Base-by-base conservation (phyloP, 2,797 vertebrate genomes). In the Orestias chungarensis region DNA sequence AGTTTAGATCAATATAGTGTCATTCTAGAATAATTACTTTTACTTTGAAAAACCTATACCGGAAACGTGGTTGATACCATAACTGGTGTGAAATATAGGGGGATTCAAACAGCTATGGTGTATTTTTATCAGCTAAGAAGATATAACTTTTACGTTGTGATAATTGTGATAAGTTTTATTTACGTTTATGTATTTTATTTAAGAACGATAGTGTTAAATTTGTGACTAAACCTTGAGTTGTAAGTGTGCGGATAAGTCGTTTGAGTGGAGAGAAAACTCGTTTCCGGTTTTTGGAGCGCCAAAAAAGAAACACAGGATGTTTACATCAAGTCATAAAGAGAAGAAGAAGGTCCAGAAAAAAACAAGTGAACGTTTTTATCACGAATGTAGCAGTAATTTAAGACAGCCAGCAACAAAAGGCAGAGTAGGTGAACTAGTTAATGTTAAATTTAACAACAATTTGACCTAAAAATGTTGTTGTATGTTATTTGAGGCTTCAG, bases 261-360 rank as follows among this genome's bases (percentile, higher is more conserved):
- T 18, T 12, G 59, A 62, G 10, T 6, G 6, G 20, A 40, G 20
- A 40, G 23, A 25, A 62, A 62, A 5, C 8, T 23, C 23, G 15
- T 42, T 62, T 62, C 59, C 59, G 59, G 59, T 62, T 62, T 40
- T 5, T 25, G 59, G 42, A 62, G 59, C 59, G 59, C 59, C 23
- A 62, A 62, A 62, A 62, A 20, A 40, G 35, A 62, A 62, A 40
- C 23, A 4, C 11, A 1, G 14, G 6, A 17, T 62, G 23, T 62
- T 42, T 62, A 8, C 35, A 15, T 2, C 11, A 6, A 40, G 59
- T 62, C 10, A 8, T 1, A 3, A 15, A 25, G 20, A 62, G 59
- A 25, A n/a, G 57, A 40, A 40, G 35, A 35, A n/a, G 11, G 9
- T 33, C 11, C 55, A 2, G 55, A 11, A 11, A 3, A n/a, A 9